Base-by-base conservation (phyloP, 2,113 vertebrate species). In the Apodemus sylvaticus region DNA sequence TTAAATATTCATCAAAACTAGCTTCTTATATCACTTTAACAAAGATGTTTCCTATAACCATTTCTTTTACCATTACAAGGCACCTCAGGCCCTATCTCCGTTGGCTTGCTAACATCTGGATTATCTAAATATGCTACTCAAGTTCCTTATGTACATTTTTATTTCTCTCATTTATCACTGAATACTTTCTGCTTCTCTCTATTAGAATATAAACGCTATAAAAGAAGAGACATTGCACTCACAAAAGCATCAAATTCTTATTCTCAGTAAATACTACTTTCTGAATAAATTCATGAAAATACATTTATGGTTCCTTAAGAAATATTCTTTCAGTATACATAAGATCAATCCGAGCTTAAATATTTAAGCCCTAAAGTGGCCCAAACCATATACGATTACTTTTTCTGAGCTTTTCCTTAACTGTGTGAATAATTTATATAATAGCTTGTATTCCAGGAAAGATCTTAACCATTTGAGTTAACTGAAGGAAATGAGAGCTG, bases 51-150 rank as follows among this genome's bases (percentile, higher is more conserved):
- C 0, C 3, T 3, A 7, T 74, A 5, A 51, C 5, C 9, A 36
- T 8, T 60, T 45, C 64, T 34, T 45, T 55, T 48, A 26, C 74
- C 66, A 58, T 17, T 45, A 0, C 3, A 79, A 10, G 22, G 45
- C 10, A 6, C 4, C 58, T 5, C 5, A 51, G 12, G 62, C 17
- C 13, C 7, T 36, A 1, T 12, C 1, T 36, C 58, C 0, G 29
- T 66, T 34, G 12, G 1, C 1, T 11, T 6, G 73, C 7, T 17
- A 2, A 12, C 22, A 4, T 66, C 48, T 77, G 55, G 31, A 86
- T 58, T 66, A 70, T 81, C n/a, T 93, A 29, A 86, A 51, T 1
- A 3, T 31, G 53, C 4, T 17, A 39, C 16, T n/a, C 11, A 60
- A 68, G 17, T 58, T 39, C 2, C 48, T 26, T 14, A 16, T 24